Evolutionary conservation across 2,888 invertebrate species (phyloP).

Genomic region (Catocala fraxini): DNA sequence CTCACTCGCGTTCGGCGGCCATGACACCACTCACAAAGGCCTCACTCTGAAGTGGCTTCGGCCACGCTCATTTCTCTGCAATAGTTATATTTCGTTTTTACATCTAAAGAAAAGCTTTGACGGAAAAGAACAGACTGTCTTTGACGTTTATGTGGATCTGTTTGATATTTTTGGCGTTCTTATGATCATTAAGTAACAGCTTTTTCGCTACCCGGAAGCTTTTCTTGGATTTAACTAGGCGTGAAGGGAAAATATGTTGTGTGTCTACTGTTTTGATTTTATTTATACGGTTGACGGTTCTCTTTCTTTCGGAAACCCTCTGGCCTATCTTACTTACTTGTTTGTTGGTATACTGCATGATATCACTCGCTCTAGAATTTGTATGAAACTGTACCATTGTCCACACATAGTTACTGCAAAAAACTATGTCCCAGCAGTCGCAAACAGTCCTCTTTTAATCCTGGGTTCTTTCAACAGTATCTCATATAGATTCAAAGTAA

Average conservation of each 20-base stretch:
- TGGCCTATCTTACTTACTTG: too few relatives aligned
- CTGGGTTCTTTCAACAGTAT: too few relatives aligned
- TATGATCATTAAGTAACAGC: conserved; percentile 33
- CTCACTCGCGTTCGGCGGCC: background rate
- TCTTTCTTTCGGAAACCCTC: too few relatives aligned
- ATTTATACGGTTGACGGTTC: too few relatives aligned
- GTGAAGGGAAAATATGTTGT: background rate
- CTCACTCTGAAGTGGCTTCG: conserved; percentile 22
- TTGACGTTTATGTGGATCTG: conserved; percentile 52
- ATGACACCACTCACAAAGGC: conserved; percentile 37
- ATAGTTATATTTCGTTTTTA: conserved; percentile 37
- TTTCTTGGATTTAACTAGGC: background rate
- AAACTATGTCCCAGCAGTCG: too few relatives aligned
- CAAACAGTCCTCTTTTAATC: too few relatives aligned
- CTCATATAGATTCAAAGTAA: too few relatives aligned
- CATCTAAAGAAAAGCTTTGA: conserved; percentile 46
- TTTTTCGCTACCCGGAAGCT: conserved; percentile 12
- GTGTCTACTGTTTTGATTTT: background rate
- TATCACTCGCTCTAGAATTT: too few relatives aligned
- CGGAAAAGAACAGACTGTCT: conserved; percentile 42
- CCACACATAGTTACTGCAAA: too few relatives aligned
- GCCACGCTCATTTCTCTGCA: conserved; percentile 30
- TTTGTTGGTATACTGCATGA: too few relatives aligned
- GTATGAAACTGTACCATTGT: too few relatives aligned
- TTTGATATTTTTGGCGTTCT: conserved; percentile 48